Percentiles rank a stretch among this genome's conserved stretches.
phyloP scores from a whole-genome alignment of 2,888 invertebrate species.

The Blastobasis lacticolella region DNA sequence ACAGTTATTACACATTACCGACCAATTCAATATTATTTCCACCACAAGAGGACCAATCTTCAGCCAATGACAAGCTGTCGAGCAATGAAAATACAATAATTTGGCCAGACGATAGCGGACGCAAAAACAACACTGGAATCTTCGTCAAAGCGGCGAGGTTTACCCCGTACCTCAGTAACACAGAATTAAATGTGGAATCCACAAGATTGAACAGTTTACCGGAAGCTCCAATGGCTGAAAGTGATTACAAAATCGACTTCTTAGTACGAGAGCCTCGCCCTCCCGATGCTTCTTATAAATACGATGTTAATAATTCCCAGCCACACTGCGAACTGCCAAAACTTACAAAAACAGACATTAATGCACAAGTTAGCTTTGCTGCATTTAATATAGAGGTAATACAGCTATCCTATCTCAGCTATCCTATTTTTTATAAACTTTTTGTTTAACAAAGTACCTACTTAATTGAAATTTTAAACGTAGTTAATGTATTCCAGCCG shows the following conservation, averaged over 20 bases:
- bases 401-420: background rate
- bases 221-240: slow-evolving; percentile 10
- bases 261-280: slow-evolving; percentile 32
- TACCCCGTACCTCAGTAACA: slow-evolving; percentile 3
- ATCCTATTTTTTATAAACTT: too few relatives aligned
- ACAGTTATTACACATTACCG: slow-evolving; percentile 30
- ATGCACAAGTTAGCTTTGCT: slow-evolving; percentile 40
- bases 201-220: background rate
- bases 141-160: slow-evolving; percentile 22
- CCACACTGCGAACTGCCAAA: too few relatives aligned
- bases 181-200: slow-evolving; percentile 9
- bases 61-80: slow-evolving; percentile 21
- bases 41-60: slow-evolving; percentile 25
- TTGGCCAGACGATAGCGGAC: slow-evolving; percentile 21
- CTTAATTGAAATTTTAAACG: too few relatives aligned
- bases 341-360: slow-evolving; percentile 31
- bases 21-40: slow-evolving; percentile 38
- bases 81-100: slow-evolving; percentile 26
- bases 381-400: slow-evolving; percentile 53
- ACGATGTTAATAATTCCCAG: slow-evolving; percentile 29
- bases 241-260: slow-evolving; percentile 36
- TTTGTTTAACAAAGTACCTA: too few relatives aligned
- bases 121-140: slow-evolving; percentile 20
- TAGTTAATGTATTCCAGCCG: slow-evolving; percentile 30
- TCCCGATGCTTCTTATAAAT: slow-evolving; percentile 13